phyloP scores from a whole-genome alignment of 2,113 vertebrate species.

The Lampris incognitus region DNA sequence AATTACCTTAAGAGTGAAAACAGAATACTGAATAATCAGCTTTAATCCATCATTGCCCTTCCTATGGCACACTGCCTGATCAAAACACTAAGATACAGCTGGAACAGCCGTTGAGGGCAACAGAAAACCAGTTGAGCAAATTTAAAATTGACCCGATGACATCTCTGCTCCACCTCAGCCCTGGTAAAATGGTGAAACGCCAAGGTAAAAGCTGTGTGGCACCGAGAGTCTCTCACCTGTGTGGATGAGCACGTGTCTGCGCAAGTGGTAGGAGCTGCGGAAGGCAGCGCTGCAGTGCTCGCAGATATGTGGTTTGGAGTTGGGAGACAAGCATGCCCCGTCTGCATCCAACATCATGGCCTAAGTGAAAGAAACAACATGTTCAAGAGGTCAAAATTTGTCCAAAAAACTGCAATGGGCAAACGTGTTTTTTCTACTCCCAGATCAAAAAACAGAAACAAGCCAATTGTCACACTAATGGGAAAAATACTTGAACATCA shows the following conservation, averaged over 20 bases:
- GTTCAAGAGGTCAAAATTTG: not conserved
- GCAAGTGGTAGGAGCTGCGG: constrained; percentile 98
- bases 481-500: not conserved
- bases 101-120: too few species aligned
- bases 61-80: too few species aligned
- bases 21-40: too few species aligned
- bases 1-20: too few species aligned
- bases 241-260: constrained; percentile 97
- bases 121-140: too few species aligned
- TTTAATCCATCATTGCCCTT: too few species aligned
- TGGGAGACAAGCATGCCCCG: constrained; percentile 89
- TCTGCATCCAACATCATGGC: constrained; percentile 89
- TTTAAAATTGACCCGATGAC: not conserved
- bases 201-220: constrained; percentile 7
- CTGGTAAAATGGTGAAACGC: too few species aligned
- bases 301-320: constrained; percentile 97
- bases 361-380: constrained; percentile 54
- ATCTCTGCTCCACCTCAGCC: not conserved
- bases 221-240: constrained; percentile 85
- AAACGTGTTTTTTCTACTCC: too few species aligned
- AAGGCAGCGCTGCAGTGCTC: constrained; percentile 98
- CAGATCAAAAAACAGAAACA: too few species aligned
- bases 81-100: too few species aligned
- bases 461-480: not conserved
- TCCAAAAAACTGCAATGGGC: not conserved